These are phyloP conservation scores for Parnassius smintheus DNA, from an alignment of 2,888 invertebrate species.

Conservation along the genomic window DNA sequence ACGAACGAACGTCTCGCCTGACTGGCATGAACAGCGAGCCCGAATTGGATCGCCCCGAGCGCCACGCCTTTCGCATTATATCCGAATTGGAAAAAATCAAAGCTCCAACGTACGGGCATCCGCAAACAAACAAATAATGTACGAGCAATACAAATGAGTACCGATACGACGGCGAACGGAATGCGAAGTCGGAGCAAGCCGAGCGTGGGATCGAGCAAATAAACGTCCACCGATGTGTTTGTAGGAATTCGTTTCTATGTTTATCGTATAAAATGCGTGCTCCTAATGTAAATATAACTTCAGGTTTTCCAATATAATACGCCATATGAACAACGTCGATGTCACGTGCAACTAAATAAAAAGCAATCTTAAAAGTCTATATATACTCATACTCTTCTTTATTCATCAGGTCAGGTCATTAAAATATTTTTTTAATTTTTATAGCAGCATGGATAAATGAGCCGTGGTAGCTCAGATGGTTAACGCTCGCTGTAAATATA, in stretches of 20 bases:
- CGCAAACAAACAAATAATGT: conserved; percentile 79
- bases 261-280: conserved; percentile 71
- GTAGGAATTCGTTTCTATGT: conserved; percentile 74
- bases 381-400: too few species aligned
- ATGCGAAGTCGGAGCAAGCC: conserved; percentile 64
- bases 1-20: conserved; percentile 61
- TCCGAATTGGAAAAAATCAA: conserved; percentile 79
- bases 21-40: conserved; percentile 56
- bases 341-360: neutral
- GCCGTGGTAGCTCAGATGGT: too few species aligned
- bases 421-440: too few species aligned
- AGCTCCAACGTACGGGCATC: conserved; percentile 72
- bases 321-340: neutral
- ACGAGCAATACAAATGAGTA: conserved; percentile 78
- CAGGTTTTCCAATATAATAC: neutral
- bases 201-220: conserved; percentile 73
- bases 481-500: too few species aligned
- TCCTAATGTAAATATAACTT: conserved; percentile 55
- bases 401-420: too few species aligned
- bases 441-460: too few species aligned
- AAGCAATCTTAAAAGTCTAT: too few species aligned
- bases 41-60: conserved; percentile 60
- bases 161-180: conserved; percentile 67
- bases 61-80: conserved; percentile 72
- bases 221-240: conserved; percentile 76